Evolutionary conservation across 2,888 invertebrate species (phyloP), one percentile per base, ranked within the genome.

Genomic region (Apodemia mormo): DNA sequence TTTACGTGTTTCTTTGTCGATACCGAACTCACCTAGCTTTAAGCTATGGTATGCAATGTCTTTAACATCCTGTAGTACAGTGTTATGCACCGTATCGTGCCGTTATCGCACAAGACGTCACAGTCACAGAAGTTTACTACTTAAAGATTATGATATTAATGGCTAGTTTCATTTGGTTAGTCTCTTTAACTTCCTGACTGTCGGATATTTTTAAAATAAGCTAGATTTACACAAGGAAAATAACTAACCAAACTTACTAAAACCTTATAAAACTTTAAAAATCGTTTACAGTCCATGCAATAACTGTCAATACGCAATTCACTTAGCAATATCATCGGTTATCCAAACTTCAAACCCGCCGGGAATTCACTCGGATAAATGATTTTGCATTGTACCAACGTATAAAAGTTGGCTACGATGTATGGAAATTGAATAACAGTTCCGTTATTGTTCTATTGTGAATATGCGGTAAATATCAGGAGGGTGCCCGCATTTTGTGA

Each of bases 271-370:
- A 12, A 45, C 9, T n/a, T 52, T n/a, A n/a, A 52, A 52, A 52
- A 6, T 43, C n/a, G 49, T 52, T 52, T 52, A n/a, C 49, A 49
- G 1, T 49, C 49, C 14, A 52, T n/a, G n/a, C 14, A 14, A 52
- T 52, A n/a, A 52, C 52, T 22, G 52, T 52, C 52, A 14, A 52
- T 52, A 22, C 8, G 22, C 52, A 6, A 22, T 52, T 52, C 52
- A 52, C 22, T 52, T 52, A 52, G 22, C 22, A 52, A 22, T 52
- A 22, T 22, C 22, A 52, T 52, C 52, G 52, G 52, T 52, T 52
- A 52, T 52, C n/a, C 52, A 52, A 52, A 52, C 49, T 52, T 52
- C 49, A 52, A n/a, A 52, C 52, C 52, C 52, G 52, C 52, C n/a
- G 52, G 22, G n/a, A n/a, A 52, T 52, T 52, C 2, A 52, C 52